Base-by-base conservation (phyloP, 2,797 vertebrate species). In the Danio kyathit region DNA sequence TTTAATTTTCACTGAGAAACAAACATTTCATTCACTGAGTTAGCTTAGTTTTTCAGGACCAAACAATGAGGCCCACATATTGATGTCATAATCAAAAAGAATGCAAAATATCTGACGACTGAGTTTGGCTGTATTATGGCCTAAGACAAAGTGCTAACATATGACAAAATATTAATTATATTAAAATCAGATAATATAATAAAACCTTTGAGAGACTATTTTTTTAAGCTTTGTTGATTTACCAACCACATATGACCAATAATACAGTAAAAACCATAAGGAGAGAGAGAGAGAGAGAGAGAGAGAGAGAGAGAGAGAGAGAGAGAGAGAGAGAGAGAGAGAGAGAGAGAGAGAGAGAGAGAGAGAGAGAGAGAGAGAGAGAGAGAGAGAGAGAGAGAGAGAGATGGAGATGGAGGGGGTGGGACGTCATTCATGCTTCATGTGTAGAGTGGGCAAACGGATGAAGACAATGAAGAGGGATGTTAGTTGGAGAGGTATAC, bases 21-120 rank as follows among this genome's bases (percentile, higher is more conserved):
- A 94, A 91, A 85, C 87, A 87, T 85, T 88, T 87, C 92, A 92
- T 94, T 95, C 89, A 94, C 89, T 6, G 83, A 75, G 40, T 56
- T 66, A 64, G 76, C 43, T 74, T 48, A 46, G 13, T 78, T 78
- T 89, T 82, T 85, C 85, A 76, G 38, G 79, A 76, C 87, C 49
- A 82, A 90, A 93, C 92, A 92, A 91, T 91, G 64, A 88, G 82
- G 83, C 92, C 93, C 91, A 94, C 94, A 89, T 88, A 90, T 90
- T 92, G 92, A 95, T 91, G 91, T 94, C 90, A 92, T 85, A 88
- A 86, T 83, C 85, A 91, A 82, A 78, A 87, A 56, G 86, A 91
- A 93, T 91, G 89, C 84, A 76, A 87, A 86, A 83, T 82, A 74
- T 74, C 51, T 80, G 69, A 82, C 70, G 59, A 57, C 7, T 82